Evolutionary conservation across 2,797 vertebrate species (phyloP), one percentile per base, ranked within the genome.

Genomic region (Oreochromis mossambicus): DNA sequence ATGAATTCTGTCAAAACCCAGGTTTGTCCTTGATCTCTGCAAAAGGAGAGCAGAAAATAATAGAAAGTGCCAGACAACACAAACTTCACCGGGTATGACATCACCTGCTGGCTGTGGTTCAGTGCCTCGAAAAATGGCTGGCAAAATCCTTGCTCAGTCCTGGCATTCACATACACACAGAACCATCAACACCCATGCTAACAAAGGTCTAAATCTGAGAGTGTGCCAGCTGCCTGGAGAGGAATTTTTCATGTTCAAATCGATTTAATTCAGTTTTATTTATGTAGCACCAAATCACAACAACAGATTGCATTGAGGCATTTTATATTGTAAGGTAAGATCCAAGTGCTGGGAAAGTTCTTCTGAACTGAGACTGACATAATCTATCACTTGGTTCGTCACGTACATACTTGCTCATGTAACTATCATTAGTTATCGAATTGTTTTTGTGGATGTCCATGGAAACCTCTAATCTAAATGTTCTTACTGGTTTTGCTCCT

Each of bases 211-310:
- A 46, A 26, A 46, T 70, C 14, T 46, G 21, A 2, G 21, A 7
- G 38, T 11, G 8, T 26, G 41, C 2, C 41, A 46, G 8, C 66
- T 11, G 8, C 41, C 66, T 70, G 21, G 5, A 70, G 26, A 70
- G 58, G 0, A 36, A 63, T n/a, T 63, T 63, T 12, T 63, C 32
- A 63, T 36, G 32, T 63, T 13, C 32, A 63, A 13, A 36, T 63
- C 0, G 1, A 36, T 36, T 63, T 8, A 2, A 63, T 63, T 63
- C 10, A 63, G 0, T 63, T 63, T 63, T n/a, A 63, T n/a, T 63
- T 63, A 63, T 63, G 19, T 63, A 63, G 58, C 58, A 63, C 17
- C 58, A 63, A 36, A 61, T 4, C 56, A 61, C 56, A 61, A 61
- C 32, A 61, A 61, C 17, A 61, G 56, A 34, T 61, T 61, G 32